Evolutionary conservation across 2,888 invertebrate species (phyloP).

Genomic region (Zygogramma bicolorata): DNA sequence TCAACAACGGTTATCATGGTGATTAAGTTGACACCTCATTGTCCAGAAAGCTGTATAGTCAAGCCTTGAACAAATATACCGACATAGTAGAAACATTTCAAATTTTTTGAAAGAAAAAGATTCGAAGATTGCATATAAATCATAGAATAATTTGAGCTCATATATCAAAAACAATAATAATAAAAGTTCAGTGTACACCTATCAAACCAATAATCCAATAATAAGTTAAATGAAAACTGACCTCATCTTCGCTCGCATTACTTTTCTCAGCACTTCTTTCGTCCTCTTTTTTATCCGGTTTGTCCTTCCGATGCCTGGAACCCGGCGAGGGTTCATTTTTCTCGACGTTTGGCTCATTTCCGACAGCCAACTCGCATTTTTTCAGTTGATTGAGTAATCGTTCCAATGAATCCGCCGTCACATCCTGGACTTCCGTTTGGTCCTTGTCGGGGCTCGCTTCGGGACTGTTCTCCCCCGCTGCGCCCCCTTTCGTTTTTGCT

Average conservation of each 20-base stretch:
- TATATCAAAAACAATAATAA: too few species aligned
- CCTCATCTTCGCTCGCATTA: slow-evolving; percentile 32
- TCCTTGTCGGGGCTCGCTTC: slow-evolving; percentile 22
- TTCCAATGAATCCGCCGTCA: slow-evolving; percentile 42
- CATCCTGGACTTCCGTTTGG: slow-evolving; percentile 25
- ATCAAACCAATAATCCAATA: too few species aligned
- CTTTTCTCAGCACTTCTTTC: not conserved
- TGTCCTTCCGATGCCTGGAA: not conserved
- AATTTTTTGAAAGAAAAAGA: too few species aligned
- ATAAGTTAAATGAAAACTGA: not conserved
- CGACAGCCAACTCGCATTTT: slow-evolving; percentile 44
- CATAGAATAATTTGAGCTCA: too few species aligned
- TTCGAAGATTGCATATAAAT: too few species aligned
- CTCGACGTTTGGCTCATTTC: not conserved
- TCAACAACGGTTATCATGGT: too few species aligned
- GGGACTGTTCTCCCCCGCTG: not conserved
- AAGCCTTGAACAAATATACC: too few species aligned
- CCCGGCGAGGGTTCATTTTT: not conserved
- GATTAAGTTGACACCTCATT: too few species aligned
- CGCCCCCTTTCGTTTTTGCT: not conserved
- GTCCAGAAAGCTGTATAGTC: too few species aligned
- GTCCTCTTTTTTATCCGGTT: not conserved
- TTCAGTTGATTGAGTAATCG: slow-evolving; percentile 49
- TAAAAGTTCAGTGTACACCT: too few species aligned
- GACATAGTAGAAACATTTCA: too few species aligned